Evolutionary conservation across 2,888 invertebrate species (phyloP), one percentile per base, ranked within the genome.

Genomic region (Drosophila falleni): DNA sequence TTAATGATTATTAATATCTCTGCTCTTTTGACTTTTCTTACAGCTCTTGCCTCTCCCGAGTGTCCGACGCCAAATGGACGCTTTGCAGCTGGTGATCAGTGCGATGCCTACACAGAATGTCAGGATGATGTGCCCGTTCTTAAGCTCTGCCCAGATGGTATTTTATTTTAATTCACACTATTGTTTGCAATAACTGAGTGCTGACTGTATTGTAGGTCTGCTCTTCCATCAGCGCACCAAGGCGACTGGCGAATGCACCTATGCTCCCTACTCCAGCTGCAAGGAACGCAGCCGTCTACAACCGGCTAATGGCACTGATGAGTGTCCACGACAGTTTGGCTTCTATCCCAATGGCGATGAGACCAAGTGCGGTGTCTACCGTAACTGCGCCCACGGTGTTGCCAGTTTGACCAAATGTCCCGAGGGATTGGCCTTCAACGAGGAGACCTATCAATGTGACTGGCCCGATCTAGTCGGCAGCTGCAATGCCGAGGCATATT

Each of bases 401-500:
- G 96, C 95, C 9, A 95, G 94, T 76, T 93, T 95, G 49, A 95
- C 96, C 89, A 94, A 95, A 71, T 97, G 97, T 89, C 97, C 97
- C 0, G 97, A 97, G 88, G 97, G 97, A 19, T 93, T 97, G 42
- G 97, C 97, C 13, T 97, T 95, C 93, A 96, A 95, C 90, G 94
- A 95, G 0, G 94, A 94, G 23, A 94, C 94, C 2, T 96, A 97
- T 90, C 94, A 96, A 54, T 97, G 97, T 91, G 97, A 97, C 76
- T 97, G 97, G 97, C 97, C 97, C 1, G 97, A 97, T 93, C 95
- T 96, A 89, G 97, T 97, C 0, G 92, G 94, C 0, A 95, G 95
- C 71, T 97, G 97, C 89, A 95, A 97, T 89, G 95, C 96, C 54
- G 97, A 97, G 94, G 95, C 96, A 0, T 93, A 81, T 70, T 94